Evolutionary conservation across 2,888 invertebrate species (phyloP), one percentile per base, ranked within the genome.

Genomic region (Stramonita haemastoma): DNA sequence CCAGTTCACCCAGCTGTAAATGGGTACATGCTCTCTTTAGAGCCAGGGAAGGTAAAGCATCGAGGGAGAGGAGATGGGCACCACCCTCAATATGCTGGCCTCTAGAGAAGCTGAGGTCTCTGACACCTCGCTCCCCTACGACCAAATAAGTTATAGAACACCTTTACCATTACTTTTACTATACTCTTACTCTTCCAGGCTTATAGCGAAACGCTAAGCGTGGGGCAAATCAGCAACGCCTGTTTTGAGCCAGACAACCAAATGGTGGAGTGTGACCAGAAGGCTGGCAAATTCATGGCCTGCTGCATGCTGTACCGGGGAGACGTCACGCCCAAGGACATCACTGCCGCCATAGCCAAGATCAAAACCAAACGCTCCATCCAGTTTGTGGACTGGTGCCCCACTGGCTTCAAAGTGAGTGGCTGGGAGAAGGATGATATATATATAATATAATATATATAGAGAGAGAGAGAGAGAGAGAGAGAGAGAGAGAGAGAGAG

Each of bases 341-440:
- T 95, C 86, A 95, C 94, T 86, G 91, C 94, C 11, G 94, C 95
- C 89, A 94, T 95, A 60, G 94, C 94, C 22, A 98, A 98, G 95
- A 98, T 99, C 97, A 99, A 99, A 97, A 98, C 98, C 94, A 98
- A 98, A 97, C 97, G 97, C 91, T 96, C 97, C 8, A 97, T 98
- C 90, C 97, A 97, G 93, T 98, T 98, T 89, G 94, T 94, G 0
- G 94, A 94, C 90, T 94, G 94, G 94, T 97, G 97, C 93, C 98
- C 98, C 0, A 97, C 98, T 0, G 98, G 98, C 90, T 94, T 93
- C 84, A 93, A 96, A 94, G 97, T 97, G 89, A 98, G 98, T 91
- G 98, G 26, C 0, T 8, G 81, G 26, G 17, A 11, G 36, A 22
- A 73, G 36, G 32, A 17, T n/a, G 66, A 13, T 29, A 66, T 22